Evolutionary conservation across 2,113 vertebrate species (phyloP).

Genomic region (Prietella phreatophila): DNA sequence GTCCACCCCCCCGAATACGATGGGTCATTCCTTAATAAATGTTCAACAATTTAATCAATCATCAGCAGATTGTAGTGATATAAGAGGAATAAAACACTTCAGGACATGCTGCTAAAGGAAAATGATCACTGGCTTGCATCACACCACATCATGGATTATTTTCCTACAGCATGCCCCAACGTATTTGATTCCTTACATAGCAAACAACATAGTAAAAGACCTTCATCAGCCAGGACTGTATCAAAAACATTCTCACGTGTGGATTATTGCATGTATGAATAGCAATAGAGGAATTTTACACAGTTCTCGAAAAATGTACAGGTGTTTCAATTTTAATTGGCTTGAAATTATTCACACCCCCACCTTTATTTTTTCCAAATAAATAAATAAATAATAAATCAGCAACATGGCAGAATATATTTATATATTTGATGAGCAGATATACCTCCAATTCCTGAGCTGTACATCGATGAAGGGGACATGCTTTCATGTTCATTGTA

Average conservation of each 20-base stretch:
- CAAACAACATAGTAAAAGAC: neutral
- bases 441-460: conserved; percentile 85
- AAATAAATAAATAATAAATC: no score
- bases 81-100: no score
- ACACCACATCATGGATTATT: neutral
- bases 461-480: conserved; percentile 80
- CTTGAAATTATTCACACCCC: neutral
- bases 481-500: conserved; percentile 81
- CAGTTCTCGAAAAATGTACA: neutral
- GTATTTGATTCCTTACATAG: neutral
- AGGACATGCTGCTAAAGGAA: neutral
- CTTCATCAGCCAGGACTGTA: no score
- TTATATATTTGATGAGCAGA: neutral
- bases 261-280: neutral
- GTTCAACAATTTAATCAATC: neutral
- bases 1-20: rapidly evolving
- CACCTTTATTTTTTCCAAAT: no score
- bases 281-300: neutral
- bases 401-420: neutral
- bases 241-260: neutral
- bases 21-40: neutral
- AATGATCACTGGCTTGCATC: neutral
- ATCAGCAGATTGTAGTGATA: neutral
- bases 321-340: neutral
- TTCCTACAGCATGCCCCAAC: neutral